A percentile compares a stretch with the other conserved stretches of the same genome.
Conservation (phyloP, 2,797 vertebrate genomes). For the Mustela erminea region DNA sequence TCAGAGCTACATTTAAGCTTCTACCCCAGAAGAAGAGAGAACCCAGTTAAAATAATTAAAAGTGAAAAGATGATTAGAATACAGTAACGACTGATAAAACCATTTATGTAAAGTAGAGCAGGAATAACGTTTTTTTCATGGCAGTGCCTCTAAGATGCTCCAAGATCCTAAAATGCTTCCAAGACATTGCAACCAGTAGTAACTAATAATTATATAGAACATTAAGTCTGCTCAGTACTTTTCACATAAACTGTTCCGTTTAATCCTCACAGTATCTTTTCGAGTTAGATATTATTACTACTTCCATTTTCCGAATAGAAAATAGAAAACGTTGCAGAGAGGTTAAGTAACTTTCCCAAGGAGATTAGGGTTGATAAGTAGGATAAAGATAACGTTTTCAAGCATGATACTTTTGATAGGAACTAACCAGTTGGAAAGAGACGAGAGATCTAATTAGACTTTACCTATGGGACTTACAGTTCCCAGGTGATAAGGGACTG, state of each 20-base stretch:
- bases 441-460: neutral
- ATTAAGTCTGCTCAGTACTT: slow-evolving; percentile 20
- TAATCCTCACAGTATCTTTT: slow-evolving; percentile 40
- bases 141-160: neutral
- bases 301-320: slow-evolving; percentile 49
- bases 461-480: neutral
- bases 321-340: slow-evolving; percentile 39
- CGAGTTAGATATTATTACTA: slow-evolving; percentile 39
- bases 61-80: slow-evolving; percentile 35
- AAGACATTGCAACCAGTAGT: slow-evolving; percentile 19
- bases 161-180: slow-evolving; percentile 42
- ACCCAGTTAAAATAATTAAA: slow-evolving; percentile 35
- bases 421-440: slow-evolving; percentile 28
- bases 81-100: neutral
- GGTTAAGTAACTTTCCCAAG: slow-evolving; percentile 15
- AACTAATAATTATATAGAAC: slow-evolving; percentile 66
- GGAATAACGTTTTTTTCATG: neutral
- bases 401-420: slow-evolving; percentile 10
- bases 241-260: slow-evolving; percentile 20
- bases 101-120: slow-evolving; percentile 23
- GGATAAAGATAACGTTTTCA: slow-evolving; percentile 14
- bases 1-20: slow-evolving; percentile 11
- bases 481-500: neutral
- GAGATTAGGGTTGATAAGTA: neutral
- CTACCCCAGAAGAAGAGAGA: neutral